These are phyloP conservation scores for Cetoscarus ocellatus DNA, from an alignment of 2,797 vertebrate species.

Conservation along the genomic window DNA sequence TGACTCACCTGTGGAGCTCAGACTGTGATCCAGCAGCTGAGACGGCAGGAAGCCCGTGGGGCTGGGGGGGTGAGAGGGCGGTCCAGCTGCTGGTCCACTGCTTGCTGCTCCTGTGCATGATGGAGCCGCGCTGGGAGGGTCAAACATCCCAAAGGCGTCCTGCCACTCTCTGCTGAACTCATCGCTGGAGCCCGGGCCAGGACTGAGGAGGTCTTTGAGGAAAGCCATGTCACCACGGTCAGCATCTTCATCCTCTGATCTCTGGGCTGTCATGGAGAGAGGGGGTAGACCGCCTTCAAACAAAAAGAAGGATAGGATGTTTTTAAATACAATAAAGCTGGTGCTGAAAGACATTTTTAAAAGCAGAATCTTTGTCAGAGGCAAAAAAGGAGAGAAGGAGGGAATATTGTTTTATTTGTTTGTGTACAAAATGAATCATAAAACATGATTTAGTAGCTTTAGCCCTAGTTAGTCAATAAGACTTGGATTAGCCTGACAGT, in stretches of 20 bases:
- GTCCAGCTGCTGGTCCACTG: slow-evolving; percentile 44
- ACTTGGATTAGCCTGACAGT: too few species aligned
- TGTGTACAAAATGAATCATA: too few species aligned
- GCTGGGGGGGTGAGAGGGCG: slow-evolving; percentile 68
- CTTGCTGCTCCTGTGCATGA: slow-evolving; percentile 2
- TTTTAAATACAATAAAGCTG: too few species aligned
- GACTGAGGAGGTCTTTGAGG: slow-evolving; percentile 84
- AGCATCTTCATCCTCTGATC: slow-evolving; percentile 75
- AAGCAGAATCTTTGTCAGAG: too few species aligned
- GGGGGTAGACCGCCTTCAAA: slow-evolving; percentile 35
- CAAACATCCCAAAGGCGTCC: slow-evolving; percentile 80
- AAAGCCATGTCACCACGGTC: slow-evolving; percentile 88
- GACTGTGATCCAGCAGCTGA: slow-evolving; percentile 90
- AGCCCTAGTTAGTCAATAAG: too few species aligned
- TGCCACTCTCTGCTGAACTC: slow-evolving; percentile 84
- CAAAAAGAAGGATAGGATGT: not conserved
- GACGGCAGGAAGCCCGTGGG: slow-evolving; percentile 88
- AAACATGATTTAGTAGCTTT: too few species aligned
- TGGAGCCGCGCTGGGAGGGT: slow-evolving; percentile 36
- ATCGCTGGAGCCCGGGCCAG: slow-evolving; percentile 66
- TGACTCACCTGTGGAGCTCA: slow-evolving; percentile 80
- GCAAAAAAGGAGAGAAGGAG: too few species aligned
- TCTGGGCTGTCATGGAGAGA: not conserved
- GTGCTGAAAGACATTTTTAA: too few species aligned
- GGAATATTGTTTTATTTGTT: too few species aligned